Percentiles rank a stretch among this genome's conserved stretches.
These are phyloP conservation scores for Glaucopsyche alexis DNA, from an alignment of 2,888 invertebrate species.

Conservation along the genomic window DNA sequence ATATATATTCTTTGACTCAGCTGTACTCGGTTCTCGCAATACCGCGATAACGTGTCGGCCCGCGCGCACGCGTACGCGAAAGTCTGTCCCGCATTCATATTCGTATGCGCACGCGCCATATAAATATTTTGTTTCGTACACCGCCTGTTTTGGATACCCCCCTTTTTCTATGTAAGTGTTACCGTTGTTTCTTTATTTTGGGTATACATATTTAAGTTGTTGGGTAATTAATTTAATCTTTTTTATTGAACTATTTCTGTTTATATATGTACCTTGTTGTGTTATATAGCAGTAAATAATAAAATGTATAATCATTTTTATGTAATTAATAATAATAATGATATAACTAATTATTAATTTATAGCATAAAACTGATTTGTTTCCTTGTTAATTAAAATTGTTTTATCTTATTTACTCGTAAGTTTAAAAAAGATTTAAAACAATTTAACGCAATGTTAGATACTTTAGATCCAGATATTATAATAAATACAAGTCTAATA, in stretches of 20 bases:
- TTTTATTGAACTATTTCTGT: no score
- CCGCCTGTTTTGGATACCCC: neutral
- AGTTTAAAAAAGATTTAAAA: neutral
- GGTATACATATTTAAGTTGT: neutral
- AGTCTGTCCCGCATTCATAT: constrained; percentile 64
- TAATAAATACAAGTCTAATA: neutral
- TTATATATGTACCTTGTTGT: no score
- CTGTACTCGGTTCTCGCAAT: neutral
- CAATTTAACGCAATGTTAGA: neutral
- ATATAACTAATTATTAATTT: no score
- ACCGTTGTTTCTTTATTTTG: neutral
- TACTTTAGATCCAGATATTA: neutral
- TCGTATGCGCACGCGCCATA: constrained; percentile 48
- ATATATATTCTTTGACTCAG: no score
- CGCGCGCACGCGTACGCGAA: constrained; percentile 61
- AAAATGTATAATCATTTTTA: no score
- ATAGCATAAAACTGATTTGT: neutral
- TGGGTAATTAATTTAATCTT: no score
- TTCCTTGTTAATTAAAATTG: neutral
- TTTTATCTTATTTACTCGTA: neutral
- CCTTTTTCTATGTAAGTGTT: constrained; percentile 18
- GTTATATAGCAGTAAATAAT: no score
- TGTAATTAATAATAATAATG: no score
- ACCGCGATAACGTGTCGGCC: constrained; percentile 19
- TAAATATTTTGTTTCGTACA: neutral